These are phyloP conservation scores for Mus spretus DNA, from an alignment of 2,797 vertebrate species.

Conservation along the genomic window DNA sequence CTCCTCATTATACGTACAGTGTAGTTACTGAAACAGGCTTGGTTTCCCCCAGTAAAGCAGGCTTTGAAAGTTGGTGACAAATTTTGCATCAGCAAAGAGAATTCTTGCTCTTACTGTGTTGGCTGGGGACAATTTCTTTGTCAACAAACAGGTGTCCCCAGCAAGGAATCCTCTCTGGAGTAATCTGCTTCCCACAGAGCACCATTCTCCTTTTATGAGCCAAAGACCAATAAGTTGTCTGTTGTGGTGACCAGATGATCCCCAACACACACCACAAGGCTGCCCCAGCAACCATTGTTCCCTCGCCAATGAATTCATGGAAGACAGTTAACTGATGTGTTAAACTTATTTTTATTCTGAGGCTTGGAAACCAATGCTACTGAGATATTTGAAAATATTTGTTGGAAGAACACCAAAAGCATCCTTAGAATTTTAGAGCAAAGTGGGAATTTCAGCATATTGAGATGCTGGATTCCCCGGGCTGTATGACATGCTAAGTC, in stretches of 20 bases:
- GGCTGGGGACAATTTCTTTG: not conserved
- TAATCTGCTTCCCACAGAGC: not conserved
- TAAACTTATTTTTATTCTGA: conserved; percentile 50
- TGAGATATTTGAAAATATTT: conserved; percentile 44
- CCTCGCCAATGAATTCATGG: not conserved
- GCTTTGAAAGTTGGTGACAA: not conserved
- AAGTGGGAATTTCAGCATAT: conserved; percentile 47
- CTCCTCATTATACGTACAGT: conserved; percentile 21
- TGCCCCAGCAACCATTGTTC: not conserved
- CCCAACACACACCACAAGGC: not conserved
- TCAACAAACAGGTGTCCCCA: conserved; percentile 52
- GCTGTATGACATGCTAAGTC: not conserved
- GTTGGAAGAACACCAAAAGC: not conserved
- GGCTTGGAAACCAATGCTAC: conserved; percentile 35
- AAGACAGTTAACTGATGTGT: not conserved
- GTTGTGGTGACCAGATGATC: not conserved
- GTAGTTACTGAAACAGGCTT: conserved; percentile 40
- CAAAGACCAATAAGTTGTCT: not conserved
- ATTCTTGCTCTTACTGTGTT: conserved; percentile 5
- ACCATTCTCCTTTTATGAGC: conserved; percentile 11
- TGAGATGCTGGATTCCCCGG: not conserved
- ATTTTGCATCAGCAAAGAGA: not conserved
- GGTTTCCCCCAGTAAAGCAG: not conserved
- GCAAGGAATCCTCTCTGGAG: not conserved
- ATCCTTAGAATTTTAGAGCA: conserved; percentile 39